phyloP scores from a whole-genome alignment of 2,888 invertebrate genomes.

The Calephelis perditalis region DNA sequence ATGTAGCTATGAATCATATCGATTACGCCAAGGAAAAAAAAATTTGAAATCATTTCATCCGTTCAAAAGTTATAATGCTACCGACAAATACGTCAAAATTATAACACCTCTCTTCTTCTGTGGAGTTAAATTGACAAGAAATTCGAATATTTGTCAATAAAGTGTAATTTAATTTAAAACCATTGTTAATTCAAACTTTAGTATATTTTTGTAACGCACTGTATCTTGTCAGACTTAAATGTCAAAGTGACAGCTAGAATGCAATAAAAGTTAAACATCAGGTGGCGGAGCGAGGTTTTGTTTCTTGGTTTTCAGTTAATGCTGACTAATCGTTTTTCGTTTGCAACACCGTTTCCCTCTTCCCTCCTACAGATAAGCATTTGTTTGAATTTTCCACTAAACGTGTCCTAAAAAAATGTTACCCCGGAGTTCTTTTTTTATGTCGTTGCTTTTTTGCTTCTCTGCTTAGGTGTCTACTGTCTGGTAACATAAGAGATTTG shows the following conservation, averaged over 20 bases:
- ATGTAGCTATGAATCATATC: no score
- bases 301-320: constrained; percentile 12
- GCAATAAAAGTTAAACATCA: constrained; percentile 11
- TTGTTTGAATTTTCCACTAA: constrained; percentile 12
- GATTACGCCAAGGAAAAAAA: no score
- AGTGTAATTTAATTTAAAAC: no score
- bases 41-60: no score
- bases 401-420: constrained; percentile 2
- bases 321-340: constrained; percentile 11
- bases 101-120: no score
- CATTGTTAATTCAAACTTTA: not conserved
- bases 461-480: no score
- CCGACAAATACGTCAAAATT: no score
- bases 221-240: constrained; percentile 3
- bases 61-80: no score
- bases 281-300: constrained; percentile 11
- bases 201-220: not conserved
- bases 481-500: no score
- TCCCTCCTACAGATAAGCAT: constrained; percentile 4
- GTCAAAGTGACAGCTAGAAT: constrained; percentile 9
- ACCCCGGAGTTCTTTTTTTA: not conserved
- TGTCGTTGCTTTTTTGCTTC: no score
- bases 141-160: no score
- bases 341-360: not conserved
- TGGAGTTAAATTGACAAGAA: no score